Evolutionary conservation across 2,888 invertebrate genomes (phyloP).

Genomic region (Melinaea marsaeus): DNA sequence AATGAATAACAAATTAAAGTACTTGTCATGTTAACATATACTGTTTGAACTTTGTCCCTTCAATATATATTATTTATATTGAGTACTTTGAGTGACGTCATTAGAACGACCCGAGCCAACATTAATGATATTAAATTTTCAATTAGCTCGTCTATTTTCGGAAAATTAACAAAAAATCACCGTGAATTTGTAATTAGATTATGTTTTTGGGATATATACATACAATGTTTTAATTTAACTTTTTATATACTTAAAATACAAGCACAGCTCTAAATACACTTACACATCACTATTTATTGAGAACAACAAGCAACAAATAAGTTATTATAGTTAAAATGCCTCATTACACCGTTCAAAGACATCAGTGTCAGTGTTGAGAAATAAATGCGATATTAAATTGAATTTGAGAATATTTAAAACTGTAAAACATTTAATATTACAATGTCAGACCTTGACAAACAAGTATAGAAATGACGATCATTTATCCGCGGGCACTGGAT

Average conservation of each 20-base stretch:
- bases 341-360: too few species aligned
- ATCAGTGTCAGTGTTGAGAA: too few species aligned
- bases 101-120: neutral
- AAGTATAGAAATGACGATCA: neutral
- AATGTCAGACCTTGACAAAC: constrained; percentile 1
- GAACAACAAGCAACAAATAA: too few species aligned
- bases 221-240: too few species aligned
- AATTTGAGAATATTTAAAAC: neutral
- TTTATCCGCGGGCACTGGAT: constrained; percentile 54
- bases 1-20: neutral
- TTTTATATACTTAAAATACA: too few species aligned
- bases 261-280: too few species aligned
- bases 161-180: neutral
- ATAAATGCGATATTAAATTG: too few species aligned
- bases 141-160: neutral
- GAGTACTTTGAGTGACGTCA: neutral
- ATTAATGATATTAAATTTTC: constrained; percentile 1
- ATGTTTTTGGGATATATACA: neutral
- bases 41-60: neutral
- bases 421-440: neutral
- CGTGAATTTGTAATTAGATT: neutral
- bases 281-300: too few species aligned
- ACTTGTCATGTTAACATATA: neutral
- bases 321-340: too few species aligned
- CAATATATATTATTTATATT: neutral